Conservation (phyloP, 2,113 vertebrate species). For the Erpornis zantholeuca region DNA sequence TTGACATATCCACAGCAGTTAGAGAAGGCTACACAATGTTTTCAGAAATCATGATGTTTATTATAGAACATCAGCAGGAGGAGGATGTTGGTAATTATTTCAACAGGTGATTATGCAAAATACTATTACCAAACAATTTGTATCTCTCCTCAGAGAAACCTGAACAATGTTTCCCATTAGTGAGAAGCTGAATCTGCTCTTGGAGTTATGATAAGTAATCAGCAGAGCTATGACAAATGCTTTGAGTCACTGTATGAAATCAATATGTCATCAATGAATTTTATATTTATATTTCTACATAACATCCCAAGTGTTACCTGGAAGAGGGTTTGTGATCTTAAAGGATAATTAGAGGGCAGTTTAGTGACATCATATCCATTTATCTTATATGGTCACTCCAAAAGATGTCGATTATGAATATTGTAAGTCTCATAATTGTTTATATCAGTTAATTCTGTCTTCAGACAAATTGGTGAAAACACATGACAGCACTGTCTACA, state of each 20-base stretch:
- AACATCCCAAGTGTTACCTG: not conserved
- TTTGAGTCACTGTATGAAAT: not conserved
- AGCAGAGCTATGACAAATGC: not conserved
- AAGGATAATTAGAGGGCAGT: not conserved
- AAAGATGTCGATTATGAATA: not conserved
- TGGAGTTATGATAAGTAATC: not conserved
- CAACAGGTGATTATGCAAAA: conserved; percentile 38
- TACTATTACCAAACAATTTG: not conserved
- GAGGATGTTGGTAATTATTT: conserved; percentile 15
- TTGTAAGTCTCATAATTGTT: not conserved
- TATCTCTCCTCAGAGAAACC: conserved; percentile 20
- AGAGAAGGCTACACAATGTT: not conserved
- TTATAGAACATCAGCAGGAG: conserved; percentile 13
- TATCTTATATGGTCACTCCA: not conserved
- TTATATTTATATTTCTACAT: not conserved
- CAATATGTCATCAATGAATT: conserved; percentile 29
- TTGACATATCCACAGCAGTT: not conserved
- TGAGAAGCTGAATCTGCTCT: not conserved
- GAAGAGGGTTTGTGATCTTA: not conserved
- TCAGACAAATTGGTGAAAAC: not conserved
- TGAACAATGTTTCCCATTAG: not conserved
- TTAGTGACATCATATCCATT: not conserved
- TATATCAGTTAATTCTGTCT: not conserved
- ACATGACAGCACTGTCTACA: not conserved
- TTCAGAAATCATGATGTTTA: conserved; percentile 35